These are phyloP conservation scores for Clarias magur DNA, from an alignment of 2,113 vertebrate genomes.

Conservation along the genomic window DNA sequence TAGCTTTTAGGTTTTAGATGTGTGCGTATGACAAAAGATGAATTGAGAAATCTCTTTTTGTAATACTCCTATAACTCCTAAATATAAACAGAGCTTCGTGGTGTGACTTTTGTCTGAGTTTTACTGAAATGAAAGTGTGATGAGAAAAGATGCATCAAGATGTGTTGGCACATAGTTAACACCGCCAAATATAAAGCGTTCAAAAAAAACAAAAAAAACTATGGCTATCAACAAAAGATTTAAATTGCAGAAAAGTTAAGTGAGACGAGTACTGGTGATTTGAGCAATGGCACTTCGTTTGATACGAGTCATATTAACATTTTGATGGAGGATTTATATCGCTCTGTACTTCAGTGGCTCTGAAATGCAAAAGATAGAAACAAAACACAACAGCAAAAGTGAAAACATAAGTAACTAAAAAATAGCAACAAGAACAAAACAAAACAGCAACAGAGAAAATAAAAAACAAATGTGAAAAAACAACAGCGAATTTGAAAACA, in stretches of 20 bases:
- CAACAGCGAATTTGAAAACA: no score
- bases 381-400: no score
- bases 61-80: neutral
- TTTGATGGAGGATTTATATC: neutral
- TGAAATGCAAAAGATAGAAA: no score
- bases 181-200: neutral
- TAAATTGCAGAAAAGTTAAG: neutral
- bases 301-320: neutral
- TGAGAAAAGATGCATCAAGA: neutral
- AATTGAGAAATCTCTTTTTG: neutral
- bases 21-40: neutral
- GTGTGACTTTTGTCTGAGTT: conserved; percentile 6
- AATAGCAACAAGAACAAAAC: no score
- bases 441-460: no score
- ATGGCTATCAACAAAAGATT: neutral
- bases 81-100: conserved; percentile 1
- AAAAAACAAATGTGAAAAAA: no score
- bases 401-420: no score
- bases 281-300: neutral
- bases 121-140: neutral
- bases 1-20: conserved; percentile 52
- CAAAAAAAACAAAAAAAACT: neutral
- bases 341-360: neutral
- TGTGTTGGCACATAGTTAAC: neutral
- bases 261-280: neutral